Base-by-base conservation (phyloP, 2,113 vertebrate genomes). In the Lonchura striata region DNA sequence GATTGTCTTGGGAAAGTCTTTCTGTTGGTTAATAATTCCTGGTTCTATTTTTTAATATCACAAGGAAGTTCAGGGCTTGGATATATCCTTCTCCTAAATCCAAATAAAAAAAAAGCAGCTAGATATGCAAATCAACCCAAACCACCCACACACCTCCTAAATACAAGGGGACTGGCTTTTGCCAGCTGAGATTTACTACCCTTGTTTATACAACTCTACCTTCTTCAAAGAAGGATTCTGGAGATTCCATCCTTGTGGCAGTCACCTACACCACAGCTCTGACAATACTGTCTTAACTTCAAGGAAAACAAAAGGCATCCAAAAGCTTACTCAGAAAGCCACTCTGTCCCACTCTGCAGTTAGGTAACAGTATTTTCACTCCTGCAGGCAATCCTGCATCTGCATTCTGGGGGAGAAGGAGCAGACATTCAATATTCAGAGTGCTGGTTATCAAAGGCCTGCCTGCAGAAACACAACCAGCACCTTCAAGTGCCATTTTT, bases 91-190 rank as follows among this genome's bases (percentile, higher is more conserved):
- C 66, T 72, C 7, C 1, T 35, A 63, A 76, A 85, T 56, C 21
- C 54, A 91, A 81, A 86, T 11, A 91, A 91, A 83, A 25, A 89
- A 89, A 64, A 92, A 92, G 77, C 39, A 91, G 47, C 22, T 74
- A 57, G 39, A 74, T 54, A 76, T 84, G 83, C 64, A 84, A 68
- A 95, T 46, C 39, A 53, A 33, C 44, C 37, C 83, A 71, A 78
- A 82, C 72, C 52, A 79, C 49, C 42, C 65, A 52, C 74, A 33
- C 23, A 52, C 28, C 88, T 82, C 85, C 61, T 70, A 69, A 27
- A 39, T 63, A 79, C 27, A 60, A 42, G 0, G 7, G 59, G 23
- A 82, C 17, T 39, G 52, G 49, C 41, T 53, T 81, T 81, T 86
- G 79, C 46, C 75, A 94, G 39, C 71, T 63, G 50, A 61, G 59